Conservation (phyloP, 2,113 vertebrate genomes). For the Numida meleagris region DNA sequence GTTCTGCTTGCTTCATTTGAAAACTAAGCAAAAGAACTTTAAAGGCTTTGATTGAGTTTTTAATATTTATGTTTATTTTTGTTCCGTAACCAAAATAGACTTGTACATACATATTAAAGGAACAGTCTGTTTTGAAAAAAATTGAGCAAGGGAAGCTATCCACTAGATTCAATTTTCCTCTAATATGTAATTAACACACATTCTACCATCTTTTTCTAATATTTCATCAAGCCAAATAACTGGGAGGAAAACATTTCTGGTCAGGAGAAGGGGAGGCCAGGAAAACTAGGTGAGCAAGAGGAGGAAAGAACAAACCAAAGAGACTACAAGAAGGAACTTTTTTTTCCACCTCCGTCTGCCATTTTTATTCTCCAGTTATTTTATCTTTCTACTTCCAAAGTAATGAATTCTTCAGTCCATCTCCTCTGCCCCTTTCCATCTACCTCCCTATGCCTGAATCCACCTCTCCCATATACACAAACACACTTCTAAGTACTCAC, state of each 20-base stretch:
- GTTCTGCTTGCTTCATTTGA: slow-evolving; percentile 5
- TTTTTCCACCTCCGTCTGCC: background rate
- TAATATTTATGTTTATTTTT: slow-evolving; percentile 14
- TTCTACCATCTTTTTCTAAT: background rate
- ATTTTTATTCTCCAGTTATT: background rate
- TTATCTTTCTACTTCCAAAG: background rate
- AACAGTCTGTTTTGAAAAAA: background rate
- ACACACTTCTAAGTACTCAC: background rate
- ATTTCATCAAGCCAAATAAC: background rate
- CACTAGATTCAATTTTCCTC: background rate
- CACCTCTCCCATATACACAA: background rate
- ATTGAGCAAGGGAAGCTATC: background rate
- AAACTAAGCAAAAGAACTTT: slow-evolving; percentile 37
- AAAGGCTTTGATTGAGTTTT: slow-evolving; percentile 19
- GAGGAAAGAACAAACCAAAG: background rate
- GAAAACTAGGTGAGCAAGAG: background rate
- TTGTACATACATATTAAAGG: background rate
- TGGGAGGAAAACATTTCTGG: background rate
- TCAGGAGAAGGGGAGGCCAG: background rate
- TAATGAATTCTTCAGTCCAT: background rate
- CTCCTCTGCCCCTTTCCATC: background rate
- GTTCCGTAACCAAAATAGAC: background rate
- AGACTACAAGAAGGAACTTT: background rate
- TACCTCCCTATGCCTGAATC: background rate
- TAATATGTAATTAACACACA: background rate